A percentile compares a stretch with the other conserved stretches of the same genome.
Evolutionary conservation across 2,888 invertebrate genomes (phyloP).

Genomic region (Campopleginae sp.): DNA sequence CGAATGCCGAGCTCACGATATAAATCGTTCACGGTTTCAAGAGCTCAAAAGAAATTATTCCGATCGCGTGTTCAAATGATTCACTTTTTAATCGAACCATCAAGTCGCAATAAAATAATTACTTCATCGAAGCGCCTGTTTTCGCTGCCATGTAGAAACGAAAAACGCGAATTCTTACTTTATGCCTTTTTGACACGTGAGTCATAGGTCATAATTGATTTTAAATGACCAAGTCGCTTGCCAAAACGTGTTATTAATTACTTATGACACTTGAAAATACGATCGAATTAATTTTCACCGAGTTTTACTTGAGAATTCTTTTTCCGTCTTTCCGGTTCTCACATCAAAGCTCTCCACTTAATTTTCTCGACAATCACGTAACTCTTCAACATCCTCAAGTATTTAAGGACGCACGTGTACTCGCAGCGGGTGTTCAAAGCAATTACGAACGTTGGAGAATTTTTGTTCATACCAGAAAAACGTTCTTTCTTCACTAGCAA

Average conservation of each 20-base stretch:
- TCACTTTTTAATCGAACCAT: background rate
- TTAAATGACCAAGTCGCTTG: background rate
- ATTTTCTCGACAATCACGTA: too few species aligned
- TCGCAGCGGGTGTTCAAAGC: too few species aligned
- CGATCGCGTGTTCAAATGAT: conserved; percentile 49
- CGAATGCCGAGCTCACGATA: conserved; percentile 39
- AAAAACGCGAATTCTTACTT: conserved; percentile 6
- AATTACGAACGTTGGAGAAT: too few species aligned
- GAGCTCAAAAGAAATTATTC: conserved; percentile 8
- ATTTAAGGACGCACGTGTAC: too few species aligned
- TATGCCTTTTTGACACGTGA: background rate
- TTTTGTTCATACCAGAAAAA: too few species aligned
- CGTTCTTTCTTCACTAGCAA: too few species aligned
- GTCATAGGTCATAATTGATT: conserved; percentile 22
- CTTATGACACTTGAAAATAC: background rate
- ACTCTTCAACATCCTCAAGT: too few species aligned
- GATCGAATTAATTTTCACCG: background rate
- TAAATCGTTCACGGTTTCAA: too few species aligned
- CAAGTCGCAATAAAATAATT: background rate
- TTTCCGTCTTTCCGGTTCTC: background rate
- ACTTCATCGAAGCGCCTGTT: background rate
- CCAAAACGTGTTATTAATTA: conserved; percentile 30
- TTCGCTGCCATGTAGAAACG: background rate
- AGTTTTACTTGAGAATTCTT: background rate
- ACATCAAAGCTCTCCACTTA: background rate